Evolutionary conservation across 2,797 vertebrate genomes (phyloP), one percentile per base, ranked within the genome.

Genomic region (Neoniphon sammara): DNA sequence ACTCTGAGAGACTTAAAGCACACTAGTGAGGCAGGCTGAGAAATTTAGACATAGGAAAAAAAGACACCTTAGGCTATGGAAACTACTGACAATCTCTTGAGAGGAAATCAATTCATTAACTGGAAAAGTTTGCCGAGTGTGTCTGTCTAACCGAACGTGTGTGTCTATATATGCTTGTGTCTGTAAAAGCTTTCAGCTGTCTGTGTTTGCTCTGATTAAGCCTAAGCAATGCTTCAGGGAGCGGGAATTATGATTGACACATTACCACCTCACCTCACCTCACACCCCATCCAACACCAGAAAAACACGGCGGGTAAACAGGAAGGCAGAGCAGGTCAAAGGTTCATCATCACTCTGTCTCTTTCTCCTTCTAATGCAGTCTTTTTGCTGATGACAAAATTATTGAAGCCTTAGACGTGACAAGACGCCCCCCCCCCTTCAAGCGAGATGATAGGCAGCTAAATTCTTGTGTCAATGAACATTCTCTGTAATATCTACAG

Each of bases 61-160:
- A 47, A 17, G 14, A 27, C 30, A 55, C 47, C 23, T 36, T 15
- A 6, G 57, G 27, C 23, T 62, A 31, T 8, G 15, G 23, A 30
- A 55, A 17, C 42, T 44, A 56, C 54, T 56, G 54, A 56, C 54
- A 9, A 30, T 14, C 27, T 31, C 23, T 31, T 27, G 42, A 56
- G 27, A 56, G 15, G 30, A 70, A 66, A 54, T 69, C 17, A 44
- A 18, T 65, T 39, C 50, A 55, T 66, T 66, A 63, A 61, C 44
- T 25, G 17, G 25, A 58, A 23, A 31, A 67, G 61, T 55, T 66
- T 5, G 49, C 52, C 50, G 42, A 44, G 67, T 55, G 58, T 64
- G 52, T 73, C 6, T 25, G 2, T 49, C 36, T 49, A 20, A 8
- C 18, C 9, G 31, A 15, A 44, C 36, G 57, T 7, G 42, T 49